These are phyloP conservation scores for Ophthalmolycus amberensis DNA, from an alignment of 2,113 vertebrate genomes.

Conservation along the genomic window DNA sequence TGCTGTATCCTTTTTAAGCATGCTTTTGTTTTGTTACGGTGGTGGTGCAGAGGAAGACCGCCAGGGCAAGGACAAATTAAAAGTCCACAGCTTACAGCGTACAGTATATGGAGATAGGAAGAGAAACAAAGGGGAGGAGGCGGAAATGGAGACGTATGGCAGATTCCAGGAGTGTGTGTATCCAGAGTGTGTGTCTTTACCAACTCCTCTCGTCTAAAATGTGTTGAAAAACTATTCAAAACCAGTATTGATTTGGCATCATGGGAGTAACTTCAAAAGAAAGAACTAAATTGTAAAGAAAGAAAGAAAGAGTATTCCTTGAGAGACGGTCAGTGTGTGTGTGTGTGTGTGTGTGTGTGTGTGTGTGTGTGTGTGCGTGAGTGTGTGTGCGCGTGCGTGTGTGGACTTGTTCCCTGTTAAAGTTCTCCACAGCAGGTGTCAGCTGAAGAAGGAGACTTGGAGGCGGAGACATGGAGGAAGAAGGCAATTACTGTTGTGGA, in stretches of 20 bases:
- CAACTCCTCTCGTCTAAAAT: background rate
- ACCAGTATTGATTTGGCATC: background rate
- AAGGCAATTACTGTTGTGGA: constrained; percentile 77
- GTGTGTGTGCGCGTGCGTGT: constrained; percentile 20
- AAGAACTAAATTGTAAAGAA: constrained; percentile 1
- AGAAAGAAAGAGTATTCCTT: background rate
- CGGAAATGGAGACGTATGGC: background rate
- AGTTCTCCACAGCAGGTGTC: constrained; percentile 74
- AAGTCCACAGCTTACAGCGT: background rate
- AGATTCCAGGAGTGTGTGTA: background rate
- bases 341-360: background rate
- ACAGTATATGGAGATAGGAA: background rate
- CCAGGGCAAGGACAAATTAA: background rate
- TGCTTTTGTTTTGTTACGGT: background rate
- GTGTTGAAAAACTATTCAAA: background rate
- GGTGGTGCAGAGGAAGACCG: background rate
- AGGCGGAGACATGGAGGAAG: constrained; percentile 64
- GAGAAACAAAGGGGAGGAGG: background rate
- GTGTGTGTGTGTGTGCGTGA: constrained; percentile 10
- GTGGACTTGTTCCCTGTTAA: constrained; percentile 54
- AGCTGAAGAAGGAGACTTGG: constrained; percentile 66
- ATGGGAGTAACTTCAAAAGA: background rate
- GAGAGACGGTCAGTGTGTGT: constrained; percentile 13
- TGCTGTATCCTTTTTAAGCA: constrained; percentile 6
- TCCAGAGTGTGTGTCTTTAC: background rate